A percentile compares a stretch with the other conserved stretches of the same genome.
phyloP scores from a whole-genome alignment of 2,113 vertebrate species.

The Clarias magur region DNA sequence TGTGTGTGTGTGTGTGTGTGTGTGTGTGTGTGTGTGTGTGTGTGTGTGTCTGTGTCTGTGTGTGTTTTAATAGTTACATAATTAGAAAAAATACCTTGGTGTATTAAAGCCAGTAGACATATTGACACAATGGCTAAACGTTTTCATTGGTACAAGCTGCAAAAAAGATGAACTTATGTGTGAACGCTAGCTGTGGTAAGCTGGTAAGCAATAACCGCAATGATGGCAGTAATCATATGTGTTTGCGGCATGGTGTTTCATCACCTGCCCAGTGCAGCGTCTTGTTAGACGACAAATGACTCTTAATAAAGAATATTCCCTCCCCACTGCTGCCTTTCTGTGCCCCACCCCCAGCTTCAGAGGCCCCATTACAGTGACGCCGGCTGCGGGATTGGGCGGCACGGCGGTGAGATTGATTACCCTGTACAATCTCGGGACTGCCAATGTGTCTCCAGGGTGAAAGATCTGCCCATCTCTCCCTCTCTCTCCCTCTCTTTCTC shows the following conservation, averaged over 20 bases:
- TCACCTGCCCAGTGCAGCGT: slow-evolving; percentile 68
- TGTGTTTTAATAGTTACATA: not conserved
- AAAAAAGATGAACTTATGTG: slow-evolving; percentile 62
- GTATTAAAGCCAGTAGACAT: not conserved
- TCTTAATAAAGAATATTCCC: slow-evolving; percentile 69
- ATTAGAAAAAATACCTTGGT: not conserved
- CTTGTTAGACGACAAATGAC: slow-evolving; percentile 75
- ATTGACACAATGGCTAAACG: not conserved
- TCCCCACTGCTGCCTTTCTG: slow-evolving; percentile 42
- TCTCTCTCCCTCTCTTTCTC: slow-evolving; percentile 45
- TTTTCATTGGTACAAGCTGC: slow-evolving; percentile 21
- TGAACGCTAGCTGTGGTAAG: slow-evolving; percentile 58
- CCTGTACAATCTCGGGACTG: slow-evolving; percentile 66
- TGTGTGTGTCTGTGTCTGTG: not conserved
- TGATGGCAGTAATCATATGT: slow-evolving; percentile 73
- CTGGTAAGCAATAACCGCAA: slow-evolving; percentile 62
- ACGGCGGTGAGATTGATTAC: slow-evolving; percentile 73
- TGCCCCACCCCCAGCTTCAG: slow-evolving; percentile 61
- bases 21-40: not conserved
- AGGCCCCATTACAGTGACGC: slow-evolving; percentile 64
- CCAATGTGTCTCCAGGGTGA: slow-evolving; percentile 71
- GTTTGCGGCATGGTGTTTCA: slow-evolving; percentile 70
- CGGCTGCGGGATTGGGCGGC: slow-evolving; percentile 63
- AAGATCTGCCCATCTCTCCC: slow-evolving; percentile 56
- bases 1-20: not conserved